These are phyloP conservation scores for Onychomys leucogaster DNA, from an alignment of 2,797 vertebrate species.

Conservation along the genomic window DNA sequence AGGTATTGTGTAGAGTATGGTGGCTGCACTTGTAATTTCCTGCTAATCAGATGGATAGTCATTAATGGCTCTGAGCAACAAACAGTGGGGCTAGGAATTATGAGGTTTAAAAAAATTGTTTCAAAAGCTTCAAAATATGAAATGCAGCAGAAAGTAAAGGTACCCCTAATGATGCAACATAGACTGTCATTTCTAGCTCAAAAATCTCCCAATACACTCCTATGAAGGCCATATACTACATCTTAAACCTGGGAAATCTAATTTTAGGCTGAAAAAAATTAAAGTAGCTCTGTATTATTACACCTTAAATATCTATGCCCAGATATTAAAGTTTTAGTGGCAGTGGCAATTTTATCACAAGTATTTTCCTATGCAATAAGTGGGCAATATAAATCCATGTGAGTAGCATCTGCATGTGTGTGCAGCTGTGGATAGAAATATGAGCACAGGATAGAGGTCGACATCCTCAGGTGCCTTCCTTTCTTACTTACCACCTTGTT, in stretches of 20 bases:
- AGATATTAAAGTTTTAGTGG: constrained; percentile 24
- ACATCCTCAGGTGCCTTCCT: neutral
- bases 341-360: constrained; percentile 37
- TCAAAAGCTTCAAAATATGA: constrained; percentile 20
- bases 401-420: neutral
- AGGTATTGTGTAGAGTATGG: neutral
- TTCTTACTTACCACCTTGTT: neutral
- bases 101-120: constrained; percentile 3
- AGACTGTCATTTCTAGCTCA: neutral
- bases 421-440: neutral
- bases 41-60: neutral
- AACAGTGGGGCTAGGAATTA: constrained; percentile 25
- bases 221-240: neutral
- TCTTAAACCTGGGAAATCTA: neutral
- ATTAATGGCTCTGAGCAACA: neutral
- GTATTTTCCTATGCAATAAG: constrained; percentile 35
- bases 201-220: constrained; percentile 3
- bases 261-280: constrained; percentile 61
- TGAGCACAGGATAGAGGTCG: neutral
- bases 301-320: constrained; percentile 12
- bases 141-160: neutral
- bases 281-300: constrained; percentile 53
- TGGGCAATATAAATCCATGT: neutral
- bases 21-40: constrained; percentile 40
- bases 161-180: too few relatives aligned